Base-by-base conservation (phyloP, 2,888 invertebrate genomes). In the Pachymerium ferrugineum region DNA sequence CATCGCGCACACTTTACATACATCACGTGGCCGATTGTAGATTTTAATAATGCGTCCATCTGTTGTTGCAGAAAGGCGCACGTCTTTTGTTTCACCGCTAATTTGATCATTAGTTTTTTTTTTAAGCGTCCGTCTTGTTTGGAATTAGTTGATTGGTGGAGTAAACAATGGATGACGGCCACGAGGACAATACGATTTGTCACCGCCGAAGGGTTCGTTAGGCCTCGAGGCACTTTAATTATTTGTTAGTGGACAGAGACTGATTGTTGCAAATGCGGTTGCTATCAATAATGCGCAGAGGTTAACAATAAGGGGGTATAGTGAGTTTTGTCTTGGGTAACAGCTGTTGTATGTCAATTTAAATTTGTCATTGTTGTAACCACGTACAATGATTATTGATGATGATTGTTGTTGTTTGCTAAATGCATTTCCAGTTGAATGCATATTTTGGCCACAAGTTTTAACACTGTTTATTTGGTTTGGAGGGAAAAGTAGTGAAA, bases 201-300 rank as follows among this genome's bases (percentile, higher is more conserved):
- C 62, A 25, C 62, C 25, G 10, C 62, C 28, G 62, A 62, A 62
- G 62, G 62, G 62, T 62, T 62, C 62, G 62, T 62, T 62, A 62
- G 62, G 62, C 62, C 25, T 62, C 62, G 62, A 62, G 28, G 25
- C 62, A 62, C 62, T 62, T 62, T 62, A 62, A 62, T 62, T 62
- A 62, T 62, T 62, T 62, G 62, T 62, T 62, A 62, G 62, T 62
- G 62, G 62, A 62, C 62, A 62, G 62, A 62, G 62, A 62, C 62
- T 62, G 62, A 62, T 62, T 62, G 62, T 62, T 62, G 62, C 62
- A 62, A 62, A 62, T 62, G 62, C 28, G 62, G 62, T 62, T 62
- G 62, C 62, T 62, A 62, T 62, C 62, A 62, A 62, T 62, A 62
- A 62, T 62, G 62, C 25, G 62, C 62, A 62, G 62, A 28, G 62